Percentiles rank a stretch among this genome's conserved stretches.
Conservation (phyloP, 2,113 vertebrate species). For the Azemiops feae region DNA sequence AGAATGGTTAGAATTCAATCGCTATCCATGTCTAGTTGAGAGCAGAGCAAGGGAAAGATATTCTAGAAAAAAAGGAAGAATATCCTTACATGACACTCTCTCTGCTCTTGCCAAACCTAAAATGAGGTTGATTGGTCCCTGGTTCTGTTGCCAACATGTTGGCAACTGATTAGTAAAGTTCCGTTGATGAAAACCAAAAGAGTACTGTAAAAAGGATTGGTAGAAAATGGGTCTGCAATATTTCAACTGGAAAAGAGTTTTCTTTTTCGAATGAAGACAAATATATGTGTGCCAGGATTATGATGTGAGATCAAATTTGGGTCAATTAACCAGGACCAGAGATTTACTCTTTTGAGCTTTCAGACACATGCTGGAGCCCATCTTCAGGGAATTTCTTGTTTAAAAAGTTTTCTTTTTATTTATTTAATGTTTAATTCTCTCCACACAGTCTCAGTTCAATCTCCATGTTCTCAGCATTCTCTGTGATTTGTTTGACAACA, state of each 20-base stretch:
- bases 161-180: constrained; percentile 30
- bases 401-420: neutral
- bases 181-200: constrained; percentile 26
- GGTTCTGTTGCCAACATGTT: constrained; percentile 36
- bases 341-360: no score
- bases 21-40: neutral
- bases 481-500: constrained; percentile 14
- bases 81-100: constrained; percentile 37
- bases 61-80: constrained; percentile 29
- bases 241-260: neutral
- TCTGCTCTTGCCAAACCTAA: constrained; percentile 46
- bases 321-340: no score
- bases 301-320: no score
- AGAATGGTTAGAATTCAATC: neutral
- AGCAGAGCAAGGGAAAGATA: neutral
- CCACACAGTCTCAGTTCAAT: constrained; percentile 2
- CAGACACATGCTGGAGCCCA: no score
- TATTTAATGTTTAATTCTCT: neutral
- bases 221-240: neutral
- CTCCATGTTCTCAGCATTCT: neutral
- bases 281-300: no score
- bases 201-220: constrained; percentile 24
- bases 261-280: neutral
- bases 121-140: constrained; percentile 4
- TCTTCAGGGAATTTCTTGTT: no score